Conservation (phyloP, 2,888 invertebrate genomes). For the Pelosia muscerda region DNA sequence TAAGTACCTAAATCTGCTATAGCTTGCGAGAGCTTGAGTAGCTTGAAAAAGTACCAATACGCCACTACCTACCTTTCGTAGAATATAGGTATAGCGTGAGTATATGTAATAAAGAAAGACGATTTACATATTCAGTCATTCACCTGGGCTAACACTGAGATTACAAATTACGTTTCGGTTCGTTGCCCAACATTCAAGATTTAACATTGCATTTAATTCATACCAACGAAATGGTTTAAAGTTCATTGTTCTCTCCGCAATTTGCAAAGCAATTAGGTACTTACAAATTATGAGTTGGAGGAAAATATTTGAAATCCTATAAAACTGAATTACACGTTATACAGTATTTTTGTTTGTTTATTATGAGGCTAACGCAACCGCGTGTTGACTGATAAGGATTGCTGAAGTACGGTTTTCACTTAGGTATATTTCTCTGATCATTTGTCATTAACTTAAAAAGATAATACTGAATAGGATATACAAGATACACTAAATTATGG, state of each 20-base stretch:
- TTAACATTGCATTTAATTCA: slow-evolving; percentile 21
- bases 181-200: slow-evolving; percentile 14
- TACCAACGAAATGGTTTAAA: slow-evolving; percentile 20
- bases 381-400: background rate
- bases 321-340: background rate
- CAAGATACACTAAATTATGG: too few species aligned
- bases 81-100: background rate
- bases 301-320: background rate
- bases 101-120: background rate
- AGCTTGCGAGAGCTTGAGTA: too few species aligned
- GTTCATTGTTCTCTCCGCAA: slow-evolving; percentile 42
- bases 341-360: background rate
- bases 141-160: background rate
- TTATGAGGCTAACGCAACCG: background rate
- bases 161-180: slow-evolving; percentile 13
- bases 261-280: slow-evolving; percentile 25
- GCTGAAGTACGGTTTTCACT: background rate
- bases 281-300: background rate
- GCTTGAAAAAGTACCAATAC: background rate
- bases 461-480: background rate
- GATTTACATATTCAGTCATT: background rate
- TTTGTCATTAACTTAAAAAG: too few species aligned
- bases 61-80: background rate
- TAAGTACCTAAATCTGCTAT: too few species aligned
- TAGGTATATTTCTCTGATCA: background rate